These are phyloP conservation scores for Euglossa dilemma DNA, from an alignment of 1,140 invertebrate species.

Conservation along the genomic window DNA sequence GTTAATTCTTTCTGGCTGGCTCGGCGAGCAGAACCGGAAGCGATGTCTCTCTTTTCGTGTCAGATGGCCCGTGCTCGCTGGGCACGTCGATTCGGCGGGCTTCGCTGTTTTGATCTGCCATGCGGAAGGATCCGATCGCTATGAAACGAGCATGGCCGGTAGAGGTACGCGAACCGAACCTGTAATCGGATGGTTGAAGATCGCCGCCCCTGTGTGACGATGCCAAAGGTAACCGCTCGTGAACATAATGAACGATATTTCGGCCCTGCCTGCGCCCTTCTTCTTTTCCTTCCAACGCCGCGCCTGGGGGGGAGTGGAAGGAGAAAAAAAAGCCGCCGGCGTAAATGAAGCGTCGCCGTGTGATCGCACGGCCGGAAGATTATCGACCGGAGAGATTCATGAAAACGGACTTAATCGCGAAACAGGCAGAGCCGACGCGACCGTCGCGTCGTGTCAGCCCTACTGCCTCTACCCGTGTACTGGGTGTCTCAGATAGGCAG, in stretches of 20 bases:
- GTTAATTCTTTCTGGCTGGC: slow-evolving; percentile 69
- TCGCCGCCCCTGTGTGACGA: slow-evolving; percentile 12
- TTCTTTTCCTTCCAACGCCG: neutral
- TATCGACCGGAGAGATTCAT: neutral
- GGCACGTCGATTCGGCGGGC: slow-evolving; percentile 48
- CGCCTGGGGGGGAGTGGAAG: neutral
- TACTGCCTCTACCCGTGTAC: too few species aligned
- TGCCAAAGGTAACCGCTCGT: slow-evolving; percentile 29
- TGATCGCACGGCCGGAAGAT: neutral
- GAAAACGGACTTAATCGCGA: neutral
- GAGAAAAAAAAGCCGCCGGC: neutral
- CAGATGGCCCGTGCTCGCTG: slow-evolving; percentile 55
- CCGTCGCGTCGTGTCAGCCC: too few species aligned
- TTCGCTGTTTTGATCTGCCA: slow-evolving; percentile 66
- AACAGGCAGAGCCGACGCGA: too few species aligned
- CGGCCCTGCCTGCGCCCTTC: neutral
- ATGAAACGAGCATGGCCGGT: slow-evolving; percentile 35
- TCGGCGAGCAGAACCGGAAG: slow-evolving; percentile 63
- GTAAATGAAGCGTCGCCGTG: slow-evolving; percentile 3
- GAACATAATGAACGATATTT: slow-evolving; percentile 53
- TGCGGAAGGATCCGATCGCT: slow-evolving; percentile 60
- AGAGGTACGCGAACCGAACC: slow-evolving; percentile 27
- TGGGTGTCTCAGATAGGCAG: too few species aligned
- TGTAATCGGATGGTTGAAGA: slow-evolving; percentile 50
- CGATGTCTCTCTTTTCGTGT: slow-evolving; percentile 60